Evolutionary conservation across 2,888 invertebrate genomes (phyloP).

Genomic region (Mystacides longicornis): DNA sequence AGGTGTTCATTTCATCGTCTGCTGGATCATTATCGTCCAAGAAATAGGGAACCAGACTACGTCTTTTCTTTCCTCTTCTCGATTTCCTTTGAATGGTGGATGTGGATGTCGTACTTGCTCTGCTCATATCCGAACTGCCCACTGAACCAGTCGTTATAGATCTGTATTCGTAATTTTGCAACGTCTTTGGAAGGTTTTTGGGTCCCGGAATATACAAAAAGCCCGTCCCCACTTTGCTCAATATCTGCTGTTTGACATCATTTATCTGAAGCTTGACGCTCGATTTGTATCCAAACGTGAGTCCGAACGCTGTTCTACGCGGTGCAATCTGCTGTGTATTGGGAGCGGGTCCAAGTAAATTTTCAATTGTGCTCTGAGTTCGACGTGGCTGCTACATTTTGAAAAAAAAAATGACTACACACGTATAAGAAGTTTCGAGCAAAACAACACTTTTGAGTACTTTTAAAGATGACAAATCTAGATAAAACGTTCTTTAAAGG

Average conservation of each 20-base stretch:
- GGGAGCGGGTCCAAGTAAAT: no score
- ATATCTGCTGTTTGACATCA: not conserved
- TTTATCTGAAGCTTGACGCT: not conserved
- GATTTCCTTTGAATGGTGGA: not conserved
- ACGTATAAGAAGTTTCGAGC: no score
- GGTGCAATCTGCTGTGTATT: no score
- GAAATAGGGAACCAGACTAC: not conserved
- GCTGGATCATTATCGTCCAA: conserved; percentile 4
- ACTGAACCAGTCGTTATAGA: not conserved
- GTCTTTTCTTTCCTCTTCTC: not conserved
- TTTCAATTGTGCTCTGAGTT: no score
- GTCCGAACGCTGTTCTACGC: no score
- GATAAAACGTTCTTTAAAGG: no score
- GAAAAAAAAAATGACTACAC: no score
- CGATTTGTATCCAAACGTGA: no score
- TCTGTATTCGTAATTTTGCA: not conserved
- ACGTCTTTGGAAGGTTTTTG: not conserved
- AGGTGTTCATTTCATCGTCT: conserved; percentile 4
- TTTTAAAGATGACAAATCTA: no score
- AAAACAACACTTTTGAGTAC: no score
- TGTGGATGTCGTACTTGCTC: not conserved
- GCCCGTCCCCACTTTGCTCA: not conserved
- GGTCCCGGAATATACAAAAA: not conserved
- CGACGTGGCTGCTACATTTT: no score
- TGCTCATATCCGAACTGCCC: not conserved